Percentiles rank a stretch among this genome's conserved stretches.
These are phyloP conservation scores for Glyptemys insculpta DNA, from an alignment of 2,797 vertebrate genomes.

Conservation along the genomic window DNA sequence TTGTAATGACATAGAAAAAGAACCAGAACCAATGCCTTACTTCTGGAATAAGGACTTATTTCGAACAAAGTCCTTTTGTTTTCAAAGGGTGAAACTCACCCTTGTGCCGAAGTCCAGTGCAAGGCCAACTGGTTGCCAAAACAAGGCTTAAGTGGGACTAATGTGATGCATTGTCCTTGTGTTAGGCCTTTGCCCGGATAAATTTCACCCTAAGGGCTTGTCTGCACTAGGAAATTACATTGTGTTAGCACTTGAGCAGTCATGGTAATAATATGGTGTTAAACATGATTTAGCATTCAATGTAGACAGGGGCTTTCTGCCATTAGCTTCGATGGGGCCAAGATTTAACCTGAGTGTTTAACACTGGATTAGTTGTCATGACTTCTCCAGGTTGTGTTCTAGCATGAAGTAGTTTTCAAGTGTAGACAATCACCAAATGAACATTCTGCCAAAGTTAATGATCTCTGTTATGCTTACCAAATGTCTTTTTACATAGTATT, in stretches of 20 bases:
- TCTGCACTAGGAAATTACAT: not conserved
- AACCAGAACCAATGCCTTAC: accelerated
- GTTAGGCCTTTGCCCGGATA: not conserved
- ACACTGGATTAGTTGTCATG: constrained; percentile 19
- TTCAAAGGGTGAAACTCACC: not conserved
- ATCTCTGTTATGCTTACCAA: not conserved
- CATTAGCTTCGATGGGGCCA: not conserved
- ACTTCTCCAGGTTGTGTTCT: not conserved
- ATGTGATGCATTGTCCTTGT: not conserved
- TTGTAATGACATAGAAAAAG: not conserved
- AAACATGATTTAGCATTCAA: not conserved
- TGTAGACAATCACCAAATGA: not conserved
- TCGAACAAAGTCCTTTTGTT: not conserved
- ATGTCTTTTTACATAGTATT: no score
- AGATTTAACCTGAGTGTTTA: not conserved
- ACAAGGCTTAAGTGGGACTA: accelerated
- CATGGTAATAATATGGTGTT: not conserved
- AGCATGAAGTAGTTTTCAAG: not conserved
- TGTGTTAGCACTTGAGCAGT: not conserved
- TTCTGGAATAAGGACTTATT: not conserved
- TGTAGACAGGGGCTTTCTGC: not conserved
- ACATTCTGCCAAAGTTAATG: not conserved
- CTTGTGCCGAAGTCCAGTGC: not conserved
- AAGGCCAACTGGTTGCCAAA: not conserved
- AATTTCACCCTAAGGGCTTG: not conserved